A percentile compares a stretch with the other conserved stretches of the same genome.
phyloP scores from a whole-genome alignment of 2,888 invertebrate genomes.

The Syrphus vitripennis region DNA sequence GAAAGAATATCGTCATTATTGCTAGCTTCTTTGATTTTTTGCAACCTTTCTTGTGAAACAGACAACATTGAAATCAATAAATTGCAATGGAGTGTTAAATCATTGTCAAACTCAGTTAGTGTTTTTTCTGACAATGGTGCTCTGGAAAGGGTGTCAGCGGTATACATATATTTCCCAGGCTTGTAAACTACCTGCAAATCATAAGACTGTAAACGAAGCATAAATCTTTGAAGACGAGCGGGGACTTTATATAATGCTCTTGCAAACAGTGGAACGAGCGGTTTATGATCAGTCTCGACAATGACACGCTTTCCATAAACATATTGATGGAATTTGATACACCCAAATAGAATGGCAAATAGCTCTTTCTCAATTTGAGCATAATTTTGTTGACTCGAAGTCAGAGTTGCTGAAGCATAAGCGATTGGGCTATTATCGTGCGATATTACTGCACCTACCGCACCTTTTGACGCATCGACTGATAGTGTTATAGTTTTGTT shows the following conservation, averaged over 20 bases:
- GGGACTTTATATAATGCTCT: slow-evolving; percentile 22
- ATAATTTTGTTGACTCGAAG: slow-evolving; percentile 31
- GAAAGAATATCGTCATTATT: slow-evolving; percentile 19
- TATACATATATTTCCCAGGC: slow-evolving; percentile 12
- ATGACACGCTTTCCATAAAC: slow-evolving; percentile 32
- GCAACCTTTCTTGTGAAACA: slow-evolving; percentile 17
- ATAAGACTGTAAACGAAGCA: slow-evolving; percentile 22
- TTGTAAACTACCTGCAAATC: slow-evolving; percentile 8
- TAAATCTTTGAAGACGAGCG: slow-evolving; percentile 25
- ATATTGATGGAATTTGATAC: slow-evolving; percentile 74
- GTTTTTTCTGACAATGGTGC: slow-evolving; percentile 22
- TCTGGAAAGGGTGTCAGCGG: slow-evolving; percentile 28
- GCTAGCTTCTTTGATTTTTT: slow-evolving; percentile 14
- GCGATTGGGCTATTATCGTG: slow-evolving; percentile 46
- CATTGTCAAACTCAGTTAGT: slow-evolving; percentile 51
- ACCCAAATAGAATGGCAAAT: slow-evolving; percentile 75
- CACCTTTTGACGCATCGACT: slow-evolving; percentile 57
- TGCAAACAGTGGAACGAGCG: slow-evolving; percentile 20
- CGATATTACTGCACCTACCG: slow-evolving; percentile 51
- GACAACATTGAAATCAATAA: slow-evolving; percentile 53
- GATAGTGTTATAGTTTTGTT: slow-evolving; percentile 59
- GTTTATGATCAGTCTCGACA: slow-evolving; percentile 63
- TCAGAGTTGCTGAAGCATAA: slow-evolving; percentile 46
- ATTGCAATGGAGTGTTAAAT: slow-evolving; percentile 60
- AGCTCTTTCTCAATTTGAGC: slow-evolving; percentile 75